Evolutionary conservation across 2,888 invertebrate species (phyloP).

Genomic region (Aporophyla lueneburgensis): DNA sequence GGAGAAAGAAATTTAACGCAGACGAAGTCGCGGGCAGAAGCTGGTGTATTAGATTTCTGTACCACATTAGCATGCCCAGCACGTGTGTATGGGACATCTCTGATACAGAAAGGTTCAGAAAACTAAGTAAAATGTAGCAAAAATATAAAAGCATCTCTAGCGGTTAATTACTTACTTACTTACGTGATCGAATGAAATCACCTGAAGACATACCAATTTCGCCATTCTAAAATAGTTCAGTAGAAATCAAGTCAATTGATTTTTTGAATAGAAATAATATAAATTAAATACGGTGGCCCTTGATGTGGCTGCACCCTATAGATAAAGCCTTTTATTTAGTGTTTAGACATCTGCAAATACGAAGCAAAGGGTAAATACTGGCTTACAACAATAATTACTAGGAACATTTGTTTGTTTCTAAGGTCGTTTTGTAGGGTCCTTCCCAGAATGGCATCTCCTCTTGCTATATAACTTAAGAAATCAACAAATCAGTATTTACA

Average conservation of each 20-base stretch:
- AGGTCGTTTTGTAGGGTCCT: neutral
- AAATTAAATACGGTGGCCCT: neutral
- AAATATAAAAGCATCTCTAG: no score
- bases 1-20: no score
- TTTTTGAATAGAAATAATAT: no score
- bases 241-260: neutral
- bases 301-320: neutral
- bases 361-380: slow-evolving; percentile 16
- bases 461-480: neutral
- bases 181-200: neutral
- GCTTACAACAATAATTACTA: slow-evolving; percentile 19
- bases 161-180: neutral
- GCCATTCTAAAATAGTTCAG: neutral
- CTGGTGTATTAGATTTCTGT: no score
- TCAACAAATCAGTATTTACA: neutral
- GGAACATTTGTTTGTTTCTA: neutral
- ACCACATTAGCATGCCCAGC: no score
- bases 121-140: no score
- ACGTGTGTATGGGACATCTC: no score
- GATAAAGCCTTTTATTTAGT: slow-evolving; percentile 18
- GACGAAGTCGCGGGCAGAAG: no score
- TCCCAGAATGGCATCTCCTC: neutral
- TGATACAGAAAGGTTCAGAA: no score
- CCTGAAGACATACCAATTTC: neutral
- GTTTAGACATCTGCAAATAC: slow-evolving; percentile 13